These are phyloP conservation scores for Diachasmimorpha longicaudata DNA, from an alignment of 1,140 invertebrate species.

Conservation along the genomic window DNA sequence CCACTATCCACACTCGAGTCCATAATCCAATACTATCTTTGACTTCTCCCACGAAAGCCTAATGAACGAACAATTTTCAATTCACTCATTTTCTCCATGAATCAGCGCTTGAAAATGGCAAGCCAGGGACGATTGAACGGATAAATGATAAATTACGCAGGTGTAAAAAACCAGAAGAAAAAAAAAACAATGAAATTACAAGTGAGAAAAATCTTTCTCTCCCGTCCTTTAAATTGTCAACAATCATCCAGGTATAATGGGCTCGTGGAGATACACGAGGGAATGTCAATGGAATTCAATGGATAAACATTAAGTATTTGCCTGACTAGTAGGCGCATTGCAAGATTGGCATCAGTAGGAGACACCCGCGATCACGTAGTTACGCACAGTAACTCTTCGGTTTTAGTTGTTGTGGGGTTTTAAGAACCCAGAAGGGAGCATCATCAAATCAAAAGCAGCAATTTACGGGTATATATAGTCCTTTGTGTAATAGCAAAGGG, in stretches of 20 bases:
- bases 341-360: not conserved
- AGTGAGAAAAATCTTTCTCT: not conserved
- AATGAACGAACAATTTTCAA: too few relatives aligned
- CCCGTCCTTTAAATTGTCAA: not conserved
- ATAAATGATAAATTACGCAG: not conserved
- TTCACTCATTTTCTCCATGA: not conserved
- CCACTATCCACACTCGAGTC: too few relatives aligned
- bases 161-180: not conserved
- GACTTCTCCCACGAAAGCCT: too few relatives aligned
- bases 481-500: not conserved
- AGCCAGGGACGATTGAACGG: not conserved
- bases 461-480: not conserved
- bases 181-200: not conserved
- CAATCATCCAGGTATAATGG: not conserved
- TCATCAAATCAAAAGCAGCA: not conserved
- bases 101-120: not conserved
- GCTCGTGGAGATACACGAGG: not conserved
- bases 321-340: not conserved
- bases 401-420: not conserved
- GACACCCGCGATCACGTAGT: conserved; percentile 5
- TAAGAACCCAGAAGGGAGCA: not conserved
- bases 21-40: too few relatives aligned
- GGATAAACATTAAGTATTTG: not conserved
- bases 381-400: not conserved
- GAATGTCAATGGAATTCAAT: not conserved